Base-by-base conservation (phyloP, 2,113 vertebrate species). In the Vireo altiloquus region DNA sequence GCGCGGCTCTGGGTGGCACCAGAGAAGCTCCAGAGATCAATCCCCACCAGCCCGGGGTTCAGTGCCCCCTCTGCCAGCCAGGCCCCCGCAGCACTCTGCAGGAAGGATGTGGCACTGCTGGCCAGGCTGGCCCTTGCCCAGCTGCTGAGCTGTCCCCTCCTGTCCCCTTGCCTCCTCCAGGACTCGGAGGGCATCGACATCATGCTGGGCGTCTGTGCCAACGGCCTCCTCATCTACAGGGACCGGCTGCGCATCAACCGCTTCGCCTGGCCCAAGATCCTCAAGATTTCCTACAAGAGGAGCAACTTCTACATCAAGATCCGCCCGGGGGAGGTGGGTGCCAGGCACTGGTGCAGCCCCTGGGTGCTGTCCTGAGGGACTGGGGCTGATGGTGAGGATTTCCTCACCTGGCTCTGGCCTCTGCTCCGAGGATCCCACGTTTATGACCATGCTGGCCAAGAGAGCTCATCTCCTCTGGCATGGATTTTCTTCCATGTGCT, bases 251-350 rank as follows among this genome's bases (percentile, higher is more conserved):
- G 99, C 96, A 99, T 99, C 98, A 99, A 99, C 96, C 99, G 99
- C 79, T 99, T 99, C 1, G 99, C 99, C 92, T 99, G 99, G 99
- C 99, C 99, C 89, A 99, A 99, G 98, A 99, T 99, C 95, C 99
- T 99, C n/a, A 99, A 99, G 97, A 99, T 99, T 95, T 99, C 99
- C 57, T 99, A 99, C 64, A 99, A 99, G 94, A 99, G 99, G 95
- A 99, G 99, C 97, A 99, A 99, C 98, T 99, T 99, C 96, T 99
- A 99, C 97, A 99, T 99, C 95, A 99, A 99, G 97, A 99, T 99
- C 84, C 98, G 99, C 61, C 99, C 99, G 0, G 99, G 99, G 76
- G 99, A 99, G 98, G 99, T 99, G 96, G 95, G 98, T 92, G 56
- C 80, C 47, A 1, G 39, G 37, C 1, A 1, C 52, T 30, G 13